These are phyloP conservation scores for Eubucco bourcierii DNA, from an alignment of 2,113 vertebrate genomes.

Conservation along the genomic window DNA sequence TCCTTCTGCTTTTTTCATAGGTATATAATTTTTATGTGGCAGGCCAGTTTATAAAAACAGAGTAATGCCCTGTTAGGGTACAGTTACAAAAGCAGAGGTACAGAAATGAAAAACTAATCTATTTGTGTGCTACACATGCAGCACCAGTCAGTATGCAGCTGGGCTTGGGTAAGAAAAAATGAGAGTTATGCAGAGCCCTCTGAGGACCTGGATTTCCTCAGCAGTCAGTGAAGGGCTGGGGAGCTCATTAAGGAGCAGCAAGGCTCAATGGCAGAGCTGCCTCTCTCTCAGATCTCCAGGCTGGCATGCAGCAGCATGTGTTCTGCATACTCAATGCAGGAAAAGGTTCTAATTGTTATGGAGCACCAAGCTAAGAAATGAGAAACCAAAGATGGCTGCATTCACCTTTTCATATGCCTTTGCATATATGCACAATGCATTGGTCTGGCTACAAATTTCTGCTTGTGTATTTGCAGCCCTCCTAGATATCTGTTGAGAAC, in stretches of 20 bases:
- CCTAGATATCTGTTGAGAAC: not conserved
- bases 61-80: not conserved
- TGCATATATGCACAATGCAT: not conserved
- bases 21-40: rapidly evolving
- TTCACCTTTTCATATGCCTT: not conserved
- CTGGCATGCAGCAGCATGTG: not conserved
- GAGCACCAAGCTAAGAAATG: not conserved
- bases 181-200: not conserved
- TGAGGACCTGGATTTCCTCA: not conserved
- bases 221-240: not conserved
- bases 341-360: not conserved
- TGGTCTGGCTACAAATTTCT: not conserved
- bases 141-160: not conserved
- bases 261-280: not conserved
- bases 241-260: not conserved
- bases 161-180: not conserved
- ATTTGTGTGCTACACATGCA: not conserved
- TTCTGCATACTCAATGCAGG: not conserved
- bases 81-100: not conserved
- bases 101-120: not conserved
- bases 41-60: not conserved
- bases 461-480: not conserved
- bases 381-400: not conserved
- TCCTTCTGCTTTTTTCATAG: not conserved
- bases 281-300: not conserved